Evolutionary conservation across 2,113 vertebrate genomes (phyloP).

Genomic region (Ariopsis seemanni): DNA sequence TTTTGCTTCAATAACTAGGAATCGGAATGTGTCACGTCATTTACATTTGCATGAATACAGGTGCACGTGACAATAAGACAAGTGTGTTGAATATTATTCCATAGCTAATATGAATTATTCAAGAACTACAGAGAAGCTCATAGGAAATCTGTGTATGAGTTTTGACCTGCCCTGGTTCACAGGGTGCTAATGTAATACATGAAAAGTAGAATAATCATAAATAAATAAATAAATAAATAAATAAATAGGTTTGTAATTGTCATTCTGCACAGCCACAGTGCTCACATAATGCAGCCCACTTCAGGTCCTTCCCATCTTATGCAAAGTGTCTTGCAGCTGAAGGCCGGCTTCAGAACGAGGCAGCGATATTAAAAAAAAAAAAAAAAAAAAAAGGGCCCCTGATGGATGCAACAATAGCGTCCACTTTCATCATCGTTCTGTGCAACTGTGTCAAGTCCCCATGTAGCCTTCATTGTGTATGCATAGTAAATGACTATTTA

Average conservation of each 20-base stretch:
- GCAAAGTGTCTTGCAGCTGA: conserved; percentile 85
- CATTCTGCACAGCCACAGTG: conserved; percentile 41
- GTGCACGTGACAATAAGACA: conserved; percentile 65
- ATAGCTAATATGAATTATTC: neutral
- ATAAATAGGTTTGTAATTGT: conserved; percentile 21
- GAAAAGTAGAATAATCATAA: neutral
- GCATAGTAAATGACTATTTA: conserved; percentile 92
- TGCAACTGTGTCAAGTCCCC: conserved; percentile 69
- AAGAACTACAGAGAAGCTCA: neutral
- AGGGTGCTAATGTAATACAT: neutral
- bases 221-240: neutral
- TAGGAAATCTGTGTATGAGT: neutral
- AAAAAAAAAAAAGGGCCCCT: conserved; percentile 75
- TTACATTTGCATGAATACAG: conserved; percentile 75
- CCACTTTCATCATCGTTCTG: conserved; percentile 83
- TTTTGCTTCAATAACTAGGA: conserved; percentile 82
- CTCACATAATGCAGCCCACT: conserved; percentile 79
- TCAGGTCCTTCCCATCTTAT: conserved; percentile 82
- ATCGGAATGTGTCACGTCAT: conserved; percentile 81
- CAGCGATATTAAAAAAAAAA: conserved; percentile 80
- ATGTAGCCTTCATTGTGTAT: conserved; percentile 12
- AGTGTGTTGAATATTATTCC: conserved; percentile 30
- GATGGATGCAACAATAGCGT: conserved; percentile 79
- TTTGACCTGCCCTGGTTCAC: neutral
- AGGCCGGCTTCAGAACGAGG: conserved; percentile 74